These are phyloP conservation scores for Kryptolebias marmoratus DNA, from an alignment of 2,113 vertebrate species.

Conservation along the genomic window DNA sequence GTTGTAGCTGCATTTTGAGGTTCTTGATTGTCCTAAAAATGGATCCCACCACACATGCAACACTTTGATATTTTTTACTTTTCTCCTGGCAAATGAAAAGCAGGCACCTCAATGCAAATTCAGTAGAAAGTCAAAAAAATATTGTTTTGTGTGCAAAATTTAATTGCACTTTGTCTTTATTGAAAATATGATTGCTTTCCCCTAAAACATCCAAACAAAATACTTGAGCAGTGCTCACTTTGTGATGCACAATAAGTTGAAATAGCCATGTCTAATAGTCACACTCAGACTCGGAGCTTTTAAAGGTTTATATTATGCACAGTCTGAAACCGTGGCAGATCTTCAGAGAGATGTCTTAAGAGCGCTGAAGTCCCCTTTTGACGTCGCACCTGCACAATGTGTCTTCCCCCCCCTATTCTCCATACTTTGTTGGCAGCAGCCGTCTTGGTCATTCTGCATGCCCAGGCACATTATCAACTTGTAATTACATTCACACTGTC, in stretches of 20 bases:
- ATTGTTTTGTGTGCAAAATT: not conserved
- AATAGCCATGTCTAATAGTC: slow-evolving; percentile 4
- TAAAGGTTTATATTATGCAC: slow-evolving; percentile 14
- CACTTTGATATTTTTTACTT: not conserved
- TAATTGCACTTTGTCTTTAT: not conserved
- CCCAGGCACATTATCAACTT: slow-evolving; percentile 73
- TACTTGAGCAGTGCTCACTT: not conserved
- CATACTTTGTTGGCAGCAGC: slow-evolving; percentile 53
- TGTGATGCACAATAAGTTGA: slow-evolving; percentile 1
- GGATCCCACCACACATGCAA: not conserved
- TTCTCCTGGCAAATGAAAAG: not conserved
- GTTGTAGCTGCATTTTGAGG: too few species aligned
- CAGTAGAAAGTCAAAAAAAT: too few species aligned
- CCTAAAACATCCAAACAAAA: slow-evolving; percentile 7
- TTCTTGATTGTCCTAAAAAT: not conserved
- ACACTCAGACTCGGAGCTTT: not conserved
- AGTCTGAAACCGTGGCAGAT: slow-evolving; percentile 27
- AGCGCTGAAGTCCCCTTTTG: slow-evolving; percentile 57
- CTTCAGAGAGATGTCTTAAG: slow-evolving; percentile 40
- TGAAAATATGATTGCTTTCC: not conserved
- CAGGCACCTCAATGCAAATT: not conserved
- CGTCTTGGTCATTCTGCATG: slow-evolving; percentile 65
- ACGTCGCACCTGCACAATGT: slow-evolving; percentile 70
- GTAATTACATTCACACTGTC: slow-evolving; percentile 66
- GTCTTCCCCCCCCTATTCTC: slow-evolving; percentile 23